A percentile compares a stretch with the other conserved stretches of the same genome.
These are phyloP conservation scores for Rhinoptilus africanus DNA, from an alignment of 2,113 vertebrate species.

Conservation along the genomic window DNA sequence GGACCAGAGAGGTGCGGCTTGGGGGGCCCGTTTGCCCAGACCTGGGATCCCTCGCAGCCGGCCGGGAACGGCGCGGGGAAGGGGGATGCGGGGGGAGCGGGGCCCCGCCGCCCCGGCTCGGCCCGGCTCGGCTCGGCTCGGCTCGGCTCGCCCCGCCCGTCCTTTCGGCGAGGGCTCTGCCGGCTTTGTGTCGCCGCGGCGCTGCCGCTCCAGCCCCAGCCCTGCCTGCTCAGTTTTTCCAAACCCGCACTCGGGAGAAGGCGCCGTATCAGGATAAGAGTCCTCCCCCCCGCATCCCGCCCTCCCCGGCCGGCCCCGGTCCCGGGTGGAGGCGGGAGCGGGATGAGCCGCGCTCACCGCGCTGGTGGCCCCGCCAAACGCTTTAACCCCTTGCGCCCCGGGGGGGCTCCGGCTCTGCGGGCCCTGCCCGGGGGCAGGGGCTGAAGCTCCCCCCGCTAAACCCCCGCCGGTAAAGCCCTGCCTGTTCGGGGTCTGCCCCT, in stretches of 20 bases:
- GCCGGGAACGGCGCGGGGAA: background rate
- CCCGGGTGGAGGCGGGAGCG: conserved; percentile 4
- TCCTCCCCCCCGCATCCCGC: conserved; percentile 44
- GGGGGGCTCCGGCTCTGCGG: background rate
- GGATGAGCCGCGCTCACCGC: background rate
- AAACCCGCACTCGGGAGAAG: conserved; percentile 65
- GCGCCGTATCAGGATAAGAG: conserved; percentile 80
- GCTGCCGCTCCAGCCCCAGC: conserved; percentile 65
- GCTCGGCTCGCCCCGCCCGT: background rate
- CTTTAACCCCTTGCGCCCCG: background rate
- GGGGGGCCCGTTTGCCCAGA: background rate
- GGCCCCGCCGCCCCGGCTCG: background rate
- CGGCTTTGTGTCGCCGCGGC: conserved; percentile 69
- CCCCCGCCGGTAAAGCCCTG: background rate
- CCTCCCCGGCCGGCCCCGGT: background rate
- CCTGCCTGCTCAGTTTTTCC: conserved; percentile 71
- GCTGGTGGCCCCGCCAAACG: background rate
- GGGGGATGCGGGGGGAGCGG: background rate
- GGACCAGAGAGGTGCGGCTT: background rate
- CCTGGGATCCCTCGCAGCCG: background rate
- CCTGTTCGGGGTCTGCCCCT: background rate
- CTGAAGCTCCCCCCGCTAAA: background rate
- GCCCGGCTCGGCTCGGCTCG: too few relatives aligned
- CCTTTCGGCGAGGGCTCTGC: background rate
- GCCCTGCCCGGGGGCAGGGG: background rate